Evolutionary conservation across 2,113 vertebrate species (phyloP).

Genomic region (Sphyrna mokarran): DNA sequence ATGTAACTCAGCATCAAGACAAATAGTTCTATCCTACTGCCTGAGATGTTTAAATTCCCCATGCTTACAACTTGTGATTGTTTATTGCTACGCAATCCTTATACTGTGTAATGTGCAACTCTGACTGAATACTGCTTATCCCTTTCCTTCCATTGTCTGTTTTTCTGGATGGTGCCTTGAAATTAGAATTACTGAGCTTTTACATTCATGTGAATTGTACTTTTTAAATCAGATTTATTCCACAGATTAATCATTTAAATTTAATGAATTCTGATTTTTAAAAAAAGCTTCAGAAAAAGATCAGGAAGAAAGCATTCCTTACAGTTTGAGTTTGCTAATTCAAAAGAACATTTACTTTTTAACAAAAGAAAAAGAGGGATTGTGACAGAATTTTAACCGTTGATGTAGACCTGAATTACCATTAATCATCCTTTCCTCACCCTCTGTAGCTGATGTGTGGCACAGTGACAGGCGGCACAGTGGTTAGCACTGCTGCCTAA

Average conservation of each 20-base stretch:
- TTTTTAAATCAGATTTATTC: neutral
- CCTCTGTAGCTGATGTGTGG: neutral
- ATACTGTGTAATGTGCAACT: neutral
- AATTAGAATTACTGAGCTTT: neutral
- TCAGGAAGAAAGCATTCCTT: too few species aligned
- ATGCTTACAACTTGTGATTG: neutral
- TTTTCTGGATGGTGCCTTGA: neutral
- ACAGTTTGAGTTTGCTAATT: neutral
- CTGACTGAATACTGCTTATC: too few species aligned
- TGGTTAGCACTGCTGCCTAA: too few species aligned
- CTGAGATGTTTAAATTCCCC: neutral
- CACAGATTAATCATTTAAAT: too few species aligned
- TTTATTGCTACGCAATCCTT: too few species aligned
- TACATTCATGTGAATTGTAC: neutral
- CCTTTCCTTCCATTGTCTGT: neutral
- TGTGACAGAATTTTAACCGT: too few species aligned
- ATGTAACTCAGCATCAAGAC: neutral
- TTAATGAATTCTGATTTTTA: too few species aligned
- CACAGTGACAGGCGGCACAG: neutral
- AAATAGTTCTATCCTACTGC: neutral
- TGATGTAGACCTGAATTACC: too few species aligned
- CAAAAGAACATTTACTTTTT: too few species aligned
- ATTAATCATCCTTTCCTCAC: neutral
- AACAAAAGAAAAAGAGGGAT: too few species aligned
- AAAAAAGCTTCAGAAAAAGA: too few species aligned